These are phyloP conservation scores for Propithecus perrieri DNA, from an alignment of 2,797 vertebrate genomes.

Conservation along the genomic window DNA sequence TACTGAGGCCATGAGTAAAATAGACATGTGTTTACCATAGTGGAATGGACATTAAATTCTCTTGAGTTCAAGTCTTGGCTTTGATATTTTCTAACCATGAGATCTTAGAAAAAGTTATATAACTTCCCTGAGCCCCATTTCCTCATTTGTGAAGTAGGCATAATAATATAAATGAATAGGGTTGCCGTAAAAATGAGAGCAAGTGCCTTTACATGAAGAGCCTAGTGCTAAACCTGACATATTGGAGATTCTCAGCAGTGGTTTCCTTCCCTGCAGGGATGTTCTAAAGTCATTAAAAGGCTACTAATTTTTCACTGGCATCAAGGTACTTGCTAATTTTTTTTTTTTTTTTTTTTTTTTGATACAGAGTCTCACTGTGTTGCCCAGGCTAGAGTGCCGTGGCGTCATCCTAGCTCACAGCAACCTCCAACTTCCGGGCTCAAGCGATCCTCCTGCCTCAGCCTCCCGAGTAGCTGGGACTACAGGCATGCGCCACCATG, in stretches of 20 bases:
- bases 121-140: neutral
- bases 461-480: too few relatives aligned
- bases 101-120: neutral
- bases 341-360: too few relatives aligned
- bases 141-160: neutral
- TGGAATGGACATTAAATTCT: neutral
- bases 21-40: neutral
- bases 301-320: neutral
- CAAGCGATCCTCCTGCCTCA: too few relatives aligned
- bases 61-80: neutral
- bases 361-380: too few relatives aligned
- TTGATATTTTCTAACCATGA: neutral
- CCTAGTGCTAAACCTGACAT: neutral
- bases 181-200: neutral
- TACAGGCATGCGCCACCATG: too few relatives aligned
- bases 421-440: too few relatives aligned
- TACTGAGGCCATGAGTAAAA: neutral
- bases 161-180: neutral
- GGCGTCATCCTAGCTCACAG: too few relatives aligned
- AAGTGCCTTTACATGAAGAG: neutral
- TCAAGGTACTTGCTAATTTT: too few relatives aligned
- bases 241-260: neutral
- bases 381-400: too few relatives aligned
- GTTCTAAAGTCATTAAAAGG: neutral
- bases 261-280: neutral